Percentiles rank a stretch among this genome's conserved stretches.
Evolutionary conservation across 2,888 invertebrate species (phyloP).

Genomic region (Volucella inanis): DNA sequence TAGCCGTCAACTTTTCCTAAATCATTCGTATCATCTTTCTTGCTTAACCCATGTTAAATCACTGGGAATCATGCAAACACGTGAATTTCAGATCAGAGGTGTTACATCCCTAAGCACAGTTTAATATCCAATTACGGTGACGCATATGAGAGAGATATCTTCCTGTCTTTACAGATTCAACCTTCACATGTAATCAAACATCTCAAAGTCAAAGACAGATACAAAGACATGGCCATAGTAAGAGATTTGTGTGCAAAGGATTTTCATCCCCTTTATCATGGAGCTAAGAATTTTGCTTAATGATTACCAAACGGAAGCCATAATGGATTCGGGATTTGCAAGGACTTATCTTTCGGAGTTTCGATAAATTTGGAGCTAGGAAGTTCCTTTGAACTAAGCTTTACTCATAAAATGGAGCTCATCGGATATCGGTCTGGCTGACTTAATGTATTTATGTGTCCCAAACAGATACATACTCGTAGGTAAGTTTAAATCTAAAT

Average conservation of each 20-base stretch:
- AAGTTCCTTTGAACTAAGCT: not conserved
- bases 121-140: conserved; percentile 46
- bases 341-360: conserved; percentile 47
- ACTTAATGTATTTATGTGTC: conserved; percentile 26
- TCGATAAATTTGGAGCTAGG: conserved; percentile 9
- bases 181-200: conserved; percentile 1
- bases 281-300: conserved; percentile 28
- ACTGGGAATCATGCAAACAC: not conserved
- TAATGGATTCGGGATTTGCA: conserved; percentile 64
- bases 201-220: not conserved
- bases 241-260: not conserved
- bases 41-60: conserved; percentile 4
- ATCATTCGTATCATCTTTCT: not conserved
- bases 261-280: conserved; percentile 14
- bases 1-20: too few species aligned
- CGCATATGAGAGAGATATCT: not conserved
- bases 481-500: conserved; percentile 15
- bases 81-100: conserved; percentile 23
- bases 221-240: too few species aligned
- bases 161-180: conserved; percentile 3
- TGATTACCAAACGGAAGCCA: conserved; percentile 62
- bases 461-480: conserved; percentile 4
- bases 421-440: conserved; percentile 1
- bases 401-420: conserved; percentile 12
- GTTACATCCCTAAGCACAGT: conserved; percentile 23